Base-by-base conservation (phyloP, 37 sponge, comb jelly and placozoan species). In the Theonella swinhoei region DNA sequence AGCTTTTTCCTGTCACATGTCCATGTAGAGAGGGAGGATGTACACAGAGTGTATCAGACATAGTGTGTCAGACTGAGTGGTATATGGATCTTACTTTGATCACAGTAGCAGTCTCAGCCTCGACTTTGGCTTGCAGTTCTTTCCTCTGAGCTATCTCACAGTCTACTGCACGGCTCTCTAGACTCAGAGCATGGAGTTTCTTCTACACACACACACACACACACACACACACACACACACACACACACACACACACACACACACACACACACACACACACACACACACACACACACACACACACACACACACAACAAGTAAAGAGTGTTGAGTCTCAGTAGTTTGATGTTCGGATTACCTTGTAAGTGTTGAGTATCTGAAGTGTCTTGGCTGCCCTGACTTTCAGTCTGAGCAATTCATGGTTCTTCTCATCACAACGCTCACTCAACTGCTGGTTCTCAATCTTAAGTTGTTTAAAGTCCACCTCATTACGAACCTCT, bases 391-490 rank as follows among this genome's bases (percentile, higher is more conserved):
- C 99, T 24, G 99, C 87, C 29, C 87, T 92, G 41, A 96, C 84
- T 75, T 98, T 98, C 30, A 95, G 91, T 63, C 83, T 94, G 37
- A 98, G 83, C 43, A 98, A 75, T 78, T 96, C 97, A 63, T 96
- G 91, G 67, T 98, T 96, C 80, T 92, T 88, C 82, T 94, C 99
- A 43, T 92, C 97, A 68, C 90, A 94, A 61, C 87, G 80, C 85
- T 94, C 93, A 64, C 59, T 85, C 40, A 87, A 86, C 59, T 96
- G 96, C 73, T 94, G 92, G 72, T 98, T 96, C 79, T 98, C 99
- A 58, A 98, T 98, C 74, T 94, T 87, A 11, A 98, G 88, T 68
- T 98, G 99, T 59, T 96, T 87, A 85, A 94, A 98, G 80, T 98
- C 99, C 64, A 96, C 96, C 79, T 92, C 96, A 43, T 89, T 85